Percentiles rank a stretch among this genome's conserved stretches.
Conservation (phyloP, 2,888 invertebrate genomes). For the Dorcus parallelipipedus region DNA sequence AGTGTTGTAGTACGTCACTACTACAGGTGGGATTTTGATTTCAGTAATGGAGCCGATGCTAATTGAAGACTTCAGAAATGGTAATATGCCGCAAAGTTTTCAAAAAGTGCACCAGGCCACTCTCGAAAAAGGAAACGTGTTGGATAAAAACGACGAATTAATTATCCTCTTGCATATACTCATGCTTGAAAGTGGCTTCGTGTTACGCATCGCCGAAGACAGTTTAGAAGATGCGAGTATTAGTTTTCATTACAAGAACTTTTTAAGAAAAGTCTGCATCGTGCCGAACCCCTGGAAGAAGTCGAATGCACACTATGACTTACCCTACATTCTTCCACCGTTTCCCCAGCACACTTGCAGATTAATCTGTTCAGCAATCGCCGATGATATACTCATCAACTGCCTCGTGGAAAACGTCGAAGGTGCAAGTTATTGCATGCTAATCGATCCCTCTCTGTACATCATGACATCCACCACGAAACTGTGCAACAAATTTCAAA, state of each 20-base stretch:
- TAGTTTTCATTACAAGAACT: conserved; percentile 34
- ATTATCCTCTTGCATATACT: conserved; percentile 42
- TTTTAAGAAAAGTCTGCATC: conserved; percentile 29
- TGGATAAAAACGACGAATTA: conserved; percentile 35
- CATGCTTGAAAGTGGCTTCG: conserved; percentile 45
- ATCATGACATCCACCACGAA: conserved; percentile 19
- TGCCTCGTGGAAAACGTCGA: conserved; percentile 33
- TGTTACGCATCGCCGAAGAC: conserved; percentile 32
- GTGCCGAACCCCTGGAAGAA: conserved; percentile 36
- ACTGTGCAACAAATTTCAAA: conserved; percentile 32
- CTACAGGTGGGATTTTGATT: conserved; percentile 22
- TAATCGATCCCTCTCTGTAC: conserved; percentile 40
- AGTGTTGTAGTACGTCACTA: no score
- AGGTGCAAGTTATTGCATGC: conserved; percentile 25
- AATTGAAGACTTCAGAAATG: conserved; percentile 37
- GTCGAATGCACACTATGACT: conserved; percentile 25
- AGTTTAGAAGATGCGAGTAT: conserved; percentile 19
- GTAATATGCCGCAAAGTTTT: conserved; percentile 36
- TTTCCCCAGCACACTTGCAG: conserved; percentile 32
- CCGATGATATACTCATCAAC: conserved; percentile 42
- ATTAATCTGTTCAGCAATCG: conserved; percentile 30
- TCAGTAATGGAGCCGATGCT: conserved; percentile 41
- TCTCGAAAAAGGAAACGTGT: conserved; percentile 5
- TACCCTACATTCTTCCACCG: conserved; percentile 33
- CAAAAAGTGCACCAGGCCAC: conserved; percentile 30